Percentiles rank a stretch among this genome's conserved stretches.
These are phyloP conservation scores for Phaenicophaeus curvirostris DNA, from an alignment of 2,797 vertebrate species.

Conservation along the genomic window DNA sequence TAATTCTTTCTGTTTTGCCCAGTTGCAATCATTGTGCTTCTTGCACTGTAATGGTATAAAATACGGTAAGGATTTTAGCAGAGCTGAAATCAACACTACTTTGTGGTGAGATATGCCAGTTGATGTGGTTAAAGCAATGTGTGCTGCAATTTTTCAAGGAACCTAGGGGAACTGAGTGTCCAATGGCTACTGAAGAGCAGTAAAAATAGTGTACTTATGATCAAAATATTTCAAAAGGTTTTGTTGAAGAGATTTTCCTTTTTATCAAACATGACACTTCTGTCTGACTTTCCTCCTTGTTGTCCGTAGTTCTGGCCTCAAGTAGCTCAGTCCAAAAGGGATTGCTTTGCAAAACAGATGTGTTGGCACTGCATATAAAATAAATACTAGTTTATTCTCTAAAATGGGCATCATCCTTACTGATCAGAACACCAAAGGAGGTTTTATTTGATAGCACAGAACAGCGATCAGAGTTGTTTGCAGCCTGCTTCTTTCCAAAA, in stretches of 20 bases:
- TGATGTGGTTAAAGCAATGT: neutral
- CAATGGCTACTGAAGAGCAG: neutral
- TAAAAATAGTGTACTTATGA: neutral
- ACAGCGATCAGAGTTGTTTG: neutral
- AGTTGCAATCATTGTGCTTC: neutral
- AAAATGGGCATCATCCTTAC: neutral
- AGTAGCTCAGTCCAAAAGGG: neutral
- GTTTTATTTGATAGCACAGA: neutral
- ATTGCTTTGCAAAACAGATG: neutral
- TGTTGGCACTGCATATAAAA: neutral
- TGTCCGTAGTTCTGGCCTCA: neutral
- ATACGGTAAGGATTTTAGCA: neutral
- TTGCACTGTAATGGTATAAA: fast-evolving
- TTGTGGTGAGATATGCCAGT: fast-evolving
- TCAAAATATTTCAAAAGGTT: neutral
- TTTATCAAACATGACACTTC: neutral
- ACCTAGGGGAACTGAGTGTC: neutral
- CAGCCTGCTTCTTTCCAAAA: neutral
- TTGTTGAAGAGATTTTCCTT: neutral
- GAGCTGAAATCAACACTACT: neutral
- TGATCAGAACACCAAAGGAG: neutral
- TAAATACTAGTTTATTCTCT: neutral
- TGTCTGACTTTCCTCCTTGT: neutral
- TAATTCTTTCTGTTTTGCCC: neutral
- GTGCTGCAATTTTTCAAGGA: neutral